A percentile compares a stretch with the other conserved stretches of the same genome.
These are phyloP conservation scores for Diplogasteroides magnus DNA, from an alignment of 1,140 invertebrate species.

Conservation along the genomic window DNA sequence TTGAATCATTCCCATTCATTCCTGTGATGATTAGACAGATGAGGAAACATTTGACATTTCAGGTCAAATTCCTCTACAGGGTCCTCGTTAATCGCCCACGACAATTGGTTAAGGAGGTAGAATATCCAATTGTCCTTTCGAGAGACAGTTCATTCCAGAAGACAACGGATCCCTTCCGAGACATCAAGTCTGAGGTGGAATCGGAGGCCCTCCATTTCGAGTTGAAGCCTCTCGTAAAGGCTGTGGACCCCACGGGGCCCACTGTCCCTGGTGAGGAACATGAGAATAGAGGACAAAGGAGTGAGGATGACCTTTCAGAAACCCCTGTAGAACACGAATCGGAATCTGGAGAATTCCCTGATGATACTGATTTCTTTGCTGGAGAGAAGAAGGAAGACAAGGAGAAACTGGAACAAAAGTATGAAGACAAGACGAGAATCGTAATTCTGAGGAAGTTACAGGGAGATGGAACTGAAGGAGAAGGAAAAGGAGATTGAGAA, in stretches of 20 bases:
- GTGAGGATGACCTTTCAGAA: conserved; percentile 2
- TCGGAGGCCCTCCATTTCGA: conserved; percentile 32
- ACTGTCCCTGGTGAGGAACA: not conserved
- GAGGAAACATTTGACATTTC: not conserved
- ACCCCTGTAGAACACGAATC: not conserved
- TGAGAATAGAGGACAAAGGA: not conserved
- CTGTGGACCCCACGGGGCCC: conserved; percentile 2
- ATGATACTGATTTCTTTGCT: conserved; percentile 16
- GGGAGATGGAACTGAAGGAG: not conserved
- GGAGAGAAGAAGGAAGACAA: conserved; percentile 18
- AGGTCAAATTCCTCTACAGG: not conserved
- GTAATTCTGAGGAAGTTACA: not conserved
- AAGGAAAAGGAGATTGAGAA: not conserved
- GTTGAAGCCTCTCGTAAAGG: conserved; percentile 12
- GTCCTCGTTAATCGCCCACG: not conserved
- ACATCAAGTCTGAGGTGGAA: conserved; percentile 17
- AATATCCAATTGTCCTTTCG: not conserved
- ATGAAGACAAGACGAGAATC: no score
- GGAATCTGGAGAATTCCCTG: not conserved
- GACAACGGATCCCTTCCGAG: conserved; percentile 22
- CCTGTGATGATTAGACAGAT: not conserved
- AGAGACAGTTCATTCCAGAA: not conserved
- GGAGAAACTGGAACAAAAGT: no score
- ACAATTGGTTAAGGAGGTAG: not conserved
- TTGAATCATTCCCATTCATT: conserved; percentile 19